Evolutionary conservation across 2,888 invertebrate species (phyloP), one percentile per base, ranked within the genome.

Genomic region (Vesta saturnalis): DNA sequence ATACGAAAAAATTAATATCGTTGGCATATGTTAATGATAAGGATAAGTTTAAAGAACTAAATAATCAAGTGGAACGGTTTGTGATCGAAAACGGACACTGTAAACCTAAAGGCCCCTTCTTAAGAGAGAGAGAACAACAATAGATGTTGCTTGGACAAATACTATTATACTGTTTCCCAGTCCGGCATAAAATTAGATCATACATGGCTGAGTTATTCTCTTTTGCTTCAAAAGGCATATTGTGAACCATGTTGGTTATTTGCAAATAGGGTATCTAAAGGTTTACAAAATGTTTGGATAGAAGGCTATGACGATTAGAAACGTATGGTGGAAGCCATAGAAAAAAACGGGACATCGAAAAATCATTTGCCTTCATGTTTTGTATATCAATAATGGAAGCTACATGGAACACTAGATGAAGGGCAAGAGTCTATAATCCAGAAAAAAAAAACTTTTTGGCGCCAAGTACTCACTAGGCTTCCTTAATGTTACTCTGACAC

Each of bases 271-370:
- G n/a, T n/a, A n/a, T n/a, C n/a, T n/a, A n/a, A n/a, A n/a, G 62
- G 68, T 71, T 12, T 54, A 72, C 61, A 64, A 70, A 68, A 67
- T 70, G 43, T 72, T 72, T 70, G 64, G 67, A 64, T 70, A 1
- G 62, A 62, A 55, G 43, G 55, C 30, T 61, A 61, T 52, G 54
- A 61, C 15, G 49, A 49, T 22, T 61, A 52, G 52, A 35, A 61
- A 61, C 61, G 52, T 61, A 61, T 61, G 52, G 61, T 54, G 22
- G 30, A 61, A 21, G 67, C 71, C 69, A 71, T 73, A 71, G 62
- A 73, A 70, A 67, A 66, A 72, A 71, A 72, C 58, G 69, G 71
- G 64, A 71, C 67, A 72, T 73, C 63, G 47, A 72, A 72, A 68
- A 18, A 16, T 30, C 39, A 62, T 19, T 35, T 54, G 16, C 12